These are phyloP conservation scores for Plotosus lineatus DNA, from an alignment of 2,113 vertebrate genomes.

Conservation along the genomic window DNA sequence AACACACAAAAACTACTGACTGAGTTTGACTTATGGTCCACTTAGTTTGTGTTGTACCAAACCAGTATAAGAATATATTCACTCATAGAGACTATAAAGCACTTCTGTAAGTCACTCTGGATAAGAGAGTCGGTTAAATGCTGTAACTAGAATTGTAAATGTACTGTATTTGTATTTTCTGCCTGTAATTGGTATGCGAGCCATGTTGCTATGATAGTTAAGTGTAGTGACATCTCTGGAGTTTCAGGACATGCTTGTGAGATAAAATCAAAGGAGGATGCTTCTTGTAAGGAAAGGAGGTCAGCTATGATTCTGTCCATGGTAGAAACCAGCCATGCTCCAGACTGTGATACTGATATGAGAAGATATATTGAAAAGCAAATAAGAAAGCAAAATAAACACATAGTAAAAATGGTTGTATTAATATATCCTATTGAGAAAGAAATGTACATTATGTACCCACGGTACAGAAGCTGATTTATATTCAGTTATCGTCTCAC, in stretches of 20 bases:
- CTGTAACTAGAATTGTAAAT: too few relatives aligned
- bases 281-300: background rate
- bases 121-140: too few relatives aligned
- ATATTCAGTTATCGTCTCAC: slow-evolving; percentile 14
- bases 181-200: background rate
- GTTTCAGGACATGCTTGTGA: background rate
- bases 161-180: too few relatives aligned
- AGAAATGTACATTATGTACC: slow-evolving; percentile 12
- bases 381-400: background rate
- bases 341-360: slow-evolving; percentile 4
- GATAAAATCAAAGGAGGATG: background rate
- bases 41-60: too few relatives aligned
- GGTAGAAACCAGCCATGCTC: background rate
- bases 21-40: too few relatives aligned
- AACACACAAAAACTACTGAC: too few relatives aligned
- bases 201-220: background rate
- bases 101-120: too few relatives aligned
- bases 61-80: too few relatives aligned
- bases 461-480: slow-evolving; percentile 2
- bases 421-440: background rate
- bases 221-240: background rate
- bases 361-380: background rate
- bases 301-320: too few relatives aligned
- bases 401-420: background rate
- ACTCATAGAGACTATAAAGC: too few relatives aligned